These are phyloP conservation scores for Leptobrachium ailaonicum DNA, from an alignment of 2,113 vertebrate genomes.

Conservation along the genomic window DNA sequence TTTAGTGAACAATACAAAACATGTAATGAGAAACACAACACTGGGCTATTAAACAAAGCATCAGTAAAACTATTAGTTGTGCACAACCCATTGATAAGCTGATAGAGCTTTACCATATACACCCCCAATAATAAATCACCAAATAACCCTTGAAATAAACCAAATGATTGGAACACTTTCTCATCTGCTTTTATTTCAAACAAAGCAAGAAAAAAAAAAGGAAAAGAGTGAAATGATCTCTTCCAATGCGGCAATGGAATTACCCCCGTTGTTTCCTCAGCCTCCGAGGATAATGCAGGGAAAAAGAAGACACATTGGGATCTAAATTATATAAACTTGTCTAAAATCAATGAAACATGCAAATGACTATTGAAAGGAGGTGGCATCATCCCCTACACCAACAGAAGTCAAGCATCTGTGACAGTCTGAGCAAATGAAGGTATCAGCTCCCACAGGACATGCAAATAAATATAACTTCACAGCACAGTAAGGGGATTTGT, in stretches of 20 bases:
- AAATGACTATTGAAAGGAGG: slow-evolving; percentile 62
- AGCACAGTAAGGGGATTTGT: slow-evolving; percentile 52
- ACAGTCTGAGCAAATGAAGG: slow-evolving; percentile 68
- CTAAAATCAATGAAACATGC: slow-evolving; percentile 66
- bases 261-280: slow-evolving; percentile 55
- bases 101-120: slow-evolving; percentile 15
- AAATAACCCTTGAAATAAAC: slow-evolving; percentile 42
- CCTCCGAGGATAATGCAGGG: slow-evolving; percentile 56
- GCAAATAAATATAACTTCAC: slow-evolving; percentile 61
- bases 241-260: slow-evolving; percentile 42
- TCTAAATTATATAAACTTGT: slow-evolving; percentile 59
- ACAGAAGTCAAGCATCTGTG: slow-evolving; percentile 59
- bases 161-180: slow-evolving; percentile 19
- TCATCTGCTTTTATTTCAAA: slow-evolving; percentile 22
- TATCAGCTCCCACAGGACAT: slow-evolving; percentile 55
- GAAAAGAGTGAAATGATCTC: slow-evolving; percentile 17
- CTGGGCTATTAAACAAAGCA: slow-evolving; percentile 11
- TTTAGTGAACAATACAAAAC: background rate
- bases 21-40: background rate
- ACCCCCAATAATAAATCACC: slow-evolving; percentile 31
- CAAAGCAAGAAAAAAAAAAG: background rate
- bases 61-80: slow-evolving; percentile 36
- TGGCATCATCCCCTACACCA: slow-evolving; percentile 51
- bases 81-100: slow-evolving; percentile 14
- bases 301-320: slow-evolving; percentile 54